A percentile compares a stretch with the other conserved stretches of the same genome.
phyloP scores from a whole-genome alignment of 2,113 vertebrate species.

The Electrona antarctica region DNA sequence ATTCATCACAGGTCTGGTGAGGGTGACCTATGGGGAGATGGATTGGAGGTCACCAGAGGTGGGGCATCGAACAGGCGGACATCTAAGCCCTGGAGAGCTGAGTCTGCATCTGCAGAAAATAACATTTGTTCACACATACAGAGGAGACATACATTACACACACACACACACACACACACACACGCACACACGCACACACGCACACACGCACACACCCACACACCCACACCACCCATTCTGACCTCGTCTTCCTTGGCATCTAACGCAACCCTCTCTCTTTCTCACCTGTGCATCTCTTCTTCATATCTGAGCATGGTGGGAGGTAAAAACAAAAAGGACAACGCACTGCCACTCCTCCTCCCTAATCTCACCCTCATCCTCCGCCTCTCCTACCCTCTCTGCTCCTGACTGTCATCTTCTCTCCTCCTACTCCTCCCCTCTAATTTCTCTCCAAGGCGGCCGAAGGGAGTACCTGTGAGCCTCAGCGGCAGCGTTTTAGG shows the following conservation, averaged over 20 bases:
- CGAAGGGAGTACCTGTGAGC: conserved; percentile 41
- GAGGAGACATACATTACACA: conserved; percentile 22
- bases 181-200: conserved; percentile 22
- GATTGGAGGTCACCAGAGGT: conserved; percentile 59
- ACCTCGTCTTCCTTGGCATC: conserved; percentile 5
- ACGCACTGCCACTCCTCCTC: conserved; percentile 14
- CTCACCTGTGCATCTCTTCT: conserved; percentile 48
- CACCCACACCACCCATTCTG: conserved; percentile 25
- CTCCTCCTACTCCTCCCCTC: conserved; percentile 11
- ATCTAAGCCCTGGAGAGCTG: conserved; percentile 42
- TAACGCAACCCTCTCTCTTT: conserved; percentile 29
- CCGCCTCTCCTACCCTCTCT: conserved; percentile 20
- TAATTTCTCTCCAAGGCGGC: background rate
- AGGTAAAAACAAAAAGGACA: conserved; percentile 17
- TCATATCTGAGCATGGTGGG: conserved; percentile 13
- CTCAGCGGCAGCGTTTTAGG: conserved; percentile 16
- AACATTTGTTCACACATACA: conserved; percentile 33
- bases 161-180: conserved; percentile 23
- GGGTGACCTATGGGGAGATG: conserved; percentile 61
- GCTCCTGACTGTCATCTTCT: conserved; percentile 12
- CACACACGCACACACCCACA: conserved; percentile 13
- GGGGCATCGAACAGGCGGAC: conserved; percentile 40
- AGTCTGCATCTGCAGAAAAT: conserved; percentile 57
- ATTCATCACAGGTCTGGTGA: conserved; percentile 57
- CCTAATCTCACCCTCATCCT: conserved; percentile 14